Evolutionary conservation across 2,888 invertebrate genomes (phyloP), one percentile per base, ranked within the genome.

Genomic region (Julus scanicus): DNA sequence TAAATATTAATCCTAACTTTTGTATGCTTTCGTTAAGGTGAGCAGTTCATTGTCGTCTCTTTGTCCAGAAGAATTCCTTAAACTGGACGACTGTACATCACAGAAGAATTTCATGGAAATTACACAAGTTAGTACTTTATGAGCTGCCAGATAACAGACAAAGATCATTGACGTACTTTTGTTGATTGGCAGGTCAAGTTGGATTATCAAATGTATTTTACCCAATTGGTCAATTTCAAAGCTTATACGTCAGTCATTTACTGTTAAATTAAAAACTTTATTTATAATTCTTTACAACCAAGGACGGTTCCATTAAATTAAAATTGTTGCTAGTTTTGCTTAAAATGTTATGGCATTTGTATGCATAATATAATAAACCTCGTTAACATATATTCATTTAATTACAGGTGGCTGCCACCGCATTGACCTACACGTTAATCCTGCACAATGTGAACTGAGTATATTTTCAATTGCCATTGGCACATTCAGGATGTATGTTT

Each of bases 181-280:
- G 13, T 83, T 5, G 5, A 29, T 83, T 83, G 11, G 11, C 39
- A 85, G 85, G 85, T 44, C 17, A 85, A 85, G 44, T 85, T 85
- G 49, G 85, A 85, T 13, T 85, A 48, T 85, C 85, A 85, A 0
- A 48, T 85, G 48, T 85, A 85, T 29, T 29, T 29, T 29, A 29
- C 29, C 1, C 1, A 29, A 29, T 29, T 29, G 0, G 29, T 85
- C 85, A 20, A 44, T 85, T 9, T 17, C 44, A 2, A n/a, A 44
- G 85, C 0, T 49, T 85, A 11, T 49, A 48, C n/a, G 49, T 17
- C 29, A 85, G 48, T 15, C 13, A 49, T 49, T 49, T 29, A 29
- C 1, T 29, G 29, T 1, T 29, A 29, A 29, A 29, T 29, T 29
- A 29, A 29, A 29, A 29, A 1, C 1, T 29, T 29, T 29, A 29